phyloP scores from a whole-genome alignment of 2,888 invertebrate genomes.

The Conops quadrifasciatus region DNA sequence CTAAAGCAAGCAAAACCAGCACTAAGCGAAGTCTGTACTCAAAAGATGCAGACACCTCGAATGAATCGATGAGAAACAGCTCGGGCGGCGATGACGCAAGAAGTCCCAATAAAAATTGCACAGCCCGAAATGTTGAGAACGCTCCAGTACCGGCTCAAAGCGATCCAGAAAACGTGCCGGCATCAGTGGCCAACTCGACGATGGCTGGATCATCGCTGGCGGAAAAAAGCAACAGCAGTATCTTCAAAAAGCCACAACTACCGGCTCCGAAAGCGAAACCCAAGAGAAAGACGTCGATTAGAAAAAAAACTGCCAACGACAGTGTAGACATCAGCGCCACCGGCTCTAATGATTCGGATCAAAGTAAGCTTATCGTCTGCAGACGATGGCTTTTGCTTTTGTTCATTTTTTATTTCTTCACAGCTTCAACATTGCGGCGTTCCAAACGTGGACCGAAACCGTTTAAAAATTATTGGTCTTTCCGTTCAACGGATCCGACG shows the following conservation, averaged over 20 bases:
- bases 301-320: not conserved
- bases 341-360: not conserved
- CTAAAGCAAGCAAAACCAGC: constrained; percentile 15
- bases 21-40: constrained; percentile 46
- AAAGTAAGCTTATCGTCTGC: not conserved
- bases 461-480: constrained; percentile 38
- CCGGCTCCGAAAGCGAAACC: constrained; percentile 35
- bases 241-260: constrained; percentile 45
- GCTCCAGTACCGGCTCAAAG: not conserved
- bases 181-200: not conserved
- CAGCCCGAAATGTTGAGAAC: not conserved
- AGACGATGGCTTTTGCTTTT: not conserved
- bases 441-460: constrained; percentile 53
- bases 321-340: not conserved
- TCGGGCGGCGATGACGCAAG: constrained; percentile 7
- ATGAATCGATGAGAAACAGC: not conserved
- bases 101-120: not conserved
- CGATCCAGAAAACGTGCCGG: not conserved
- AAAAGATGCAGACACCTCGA: constrained; percentile 38
- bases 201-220: not conserved
- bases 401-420: not conserved
- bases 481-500: constrained; percentile 30
- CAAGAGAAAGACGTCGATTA: not conserved
- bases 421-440: constrained; percentile 47
- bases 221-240: constrained; percentile 20